These are phyloP conservation scores for Semnornis frantzii DNA, from an alignment of 2,113 vertebrate species.

Conservation along the genomic window DNA sequence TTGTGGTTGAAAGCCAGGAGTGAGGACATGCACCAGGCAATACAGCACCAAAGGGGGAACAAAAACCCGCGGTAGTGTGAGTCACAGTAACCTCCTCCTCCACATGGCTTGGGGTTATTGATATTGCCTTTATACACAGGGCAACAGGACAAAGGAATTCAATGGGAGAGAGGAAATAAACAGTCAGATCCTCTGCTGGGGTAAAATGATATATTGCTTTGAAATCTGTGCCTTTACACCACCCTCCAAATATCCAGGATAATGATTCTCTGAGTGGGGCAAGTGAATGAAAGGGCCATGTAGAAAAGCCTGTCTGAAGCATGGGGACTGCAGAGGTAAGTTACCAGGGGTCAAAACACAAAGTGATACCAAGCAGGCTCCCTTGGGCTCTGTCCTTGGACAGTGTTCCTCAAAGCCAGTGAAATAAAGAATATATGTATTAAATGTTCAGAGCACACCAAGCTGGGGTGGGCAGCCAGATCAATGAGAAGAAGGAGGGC, in stretches of 20 bases:
- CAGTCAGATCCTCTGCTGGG: background rate
- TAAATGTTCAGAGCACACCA: background rate
- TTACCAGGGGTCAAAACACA: conserved; percentile 16
- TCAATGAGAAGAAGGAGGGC: background rate
- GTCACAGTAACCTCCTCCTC: conserved; percentile 41
- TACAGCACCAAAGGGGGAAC: conserved; percentile 35
- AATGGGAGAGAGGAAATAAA: conserved; percentile 41
- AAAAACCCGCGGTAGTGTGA: conserved; percentile 56
- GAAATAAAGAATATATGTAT: conserved; percentile 35
- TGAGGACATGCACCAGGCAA: conserved; percentile 34
- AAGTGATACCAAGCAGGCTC: background rate
- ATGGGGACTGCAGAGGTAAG: background rate
- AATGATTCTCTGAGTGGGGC: background rate
- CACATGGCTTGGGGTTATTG: background rate
- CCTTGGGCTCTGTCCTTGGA: background rate
- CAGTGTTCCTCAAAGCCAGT: fast-evolving
- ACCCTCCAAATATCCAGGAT: background rate
- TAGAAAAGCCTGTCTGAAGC: conserved; percentile 10
- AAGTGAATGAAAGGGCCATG: conserved; percentile 1
- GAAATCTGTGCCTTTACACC: conserved; percentile 30
- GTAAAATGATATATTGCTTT: conserved; percentile 42
- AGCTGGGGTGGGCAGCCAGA: background rate
- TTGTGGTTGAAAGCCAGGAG: conserved; percentile 63
- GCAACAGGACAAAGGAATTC: conserved; percentile 40
- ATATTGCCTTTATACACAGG: conserved; percentile 26